phyloP scores from a whole-genome alignment of 2,113 vertebrate species.

The Kryptolebias marmoratus region DNA sequence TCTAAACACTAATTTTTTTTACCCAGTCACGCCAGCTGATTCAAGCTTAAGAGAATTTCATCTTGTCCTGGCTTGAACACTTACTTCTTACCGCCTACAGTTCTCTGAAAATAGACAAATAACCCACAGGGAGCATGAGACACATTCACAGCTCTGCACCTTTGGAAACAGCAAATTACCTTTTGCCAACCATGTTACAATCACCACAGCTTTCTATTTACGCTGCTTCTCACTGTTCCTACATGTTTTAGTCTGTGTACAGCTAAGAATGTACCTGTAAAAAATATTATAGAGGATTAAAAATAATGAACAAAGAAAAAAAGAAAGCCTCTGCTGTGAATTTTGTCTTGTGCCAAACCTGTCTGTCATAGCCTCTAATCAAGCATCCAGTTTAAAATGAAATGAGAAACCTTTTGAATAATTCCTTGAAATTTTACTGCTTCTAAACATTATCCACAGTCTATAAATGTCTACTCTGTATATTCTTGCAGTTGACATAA shows the following conservation, averaged over 20 bases:
- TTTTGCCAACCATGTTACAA: conserved; percentile 24
- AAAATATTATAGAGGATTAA: background rate
- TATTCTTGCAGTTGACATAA: too few relatives aligned
- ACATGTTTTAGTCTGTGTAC: conserved; percentile 10
- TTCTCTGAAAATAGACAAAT: conserved; percentile 75
- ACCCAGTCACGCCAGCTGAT: conserved; percentile 48
- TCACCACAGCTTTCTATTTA: background rate
- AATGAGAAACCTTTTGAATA: background rate
- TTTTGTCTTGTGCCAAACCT: background rate
- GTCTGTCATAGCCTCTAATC: background rate
- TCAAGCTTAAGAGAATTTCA: conserved; percentile 51
- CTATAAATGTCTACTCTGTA: too few relatives aligned
- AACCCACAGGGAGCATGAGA: conserved; percentile 62
- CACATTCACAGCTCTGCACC: conserved; percentile 61
- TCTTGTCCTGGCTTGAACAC: conserved; percentile 63
- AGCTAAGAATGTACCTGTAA: background rate
- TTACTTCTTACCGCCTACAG: conserved; percentile 65
- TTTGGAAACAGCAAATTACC: conserved; percentile 59
- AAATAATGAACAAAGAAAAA: background rate
- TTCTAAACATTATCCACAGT: background rate
- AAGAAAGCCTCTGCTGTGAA: conserved; percentile 9
- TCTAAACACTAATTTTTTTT: conserved; percentile 6
- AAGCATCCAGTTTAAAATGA: background rate
- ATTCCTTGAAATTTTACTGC: background rate
- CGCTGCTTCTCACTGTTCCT: background rate